Base-by-base conservation (phyloP, 1,140 invertebrate genomes). In the Drosophila ercepeae region DNA sequence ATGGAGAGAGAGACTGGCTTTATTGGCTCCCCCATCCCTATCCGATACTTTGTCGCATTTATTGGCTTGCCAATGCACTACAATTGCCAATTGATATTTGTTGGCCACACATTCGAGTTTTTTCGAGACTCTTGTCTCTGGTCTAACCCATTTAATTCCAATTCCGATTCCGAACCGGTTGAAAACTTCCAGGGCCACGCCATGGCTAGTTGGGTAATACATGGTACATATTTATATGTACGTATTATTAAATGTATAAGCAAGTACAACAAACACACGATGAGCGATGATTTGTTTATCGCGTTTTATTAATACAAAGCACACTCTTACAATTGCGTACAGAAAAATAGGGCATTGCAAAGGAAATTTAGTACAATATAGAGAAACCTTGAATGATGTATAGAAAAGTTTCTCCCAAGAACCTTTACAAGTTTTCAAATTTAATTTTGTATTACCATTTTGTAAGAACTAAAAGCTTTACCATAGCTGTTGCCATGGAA, bases 301-400 rank as follows among this genome's bases (percentile, higher is more conserved):
- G 32, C 42, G 39, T 32, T 60, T 75, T 48, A 61, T 68, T 64
- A 64, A 71, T 76, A 76, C 63, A 64, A 36, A 23, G 34, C 13
- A 16, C 25, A 49, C 27, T 27, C 29, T 4, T 0, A 65, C 60
- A 27, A 16, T 2, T n/a, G 8, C 2, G 45, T 44, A 5, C 16
- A 9, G 2, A 9, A 8, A 18, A 42, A 18, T 19, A 42, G 39
- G 4, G 36, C 4, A 1, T 11, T n/a, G 34, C 9, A 13, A 13
- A 13, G 9, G 9, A 34, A 34, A 11, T n/a, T 34, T n/a, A n/a
- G 5, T 27, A 7, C 5, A 27, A 27, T 21, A 21, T 4, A 21
- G 21, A 4, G 21, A 4, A 4, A 21, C 21, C 21, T 21, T 21
- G 21, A 4, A 21, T 4, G 2, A 21, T 21, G 2, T 21, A 21